Evolutionary conservation across 1,140 invertebrate species (phyloP).

Genomic region (Lethocerus indicus): DNA sequence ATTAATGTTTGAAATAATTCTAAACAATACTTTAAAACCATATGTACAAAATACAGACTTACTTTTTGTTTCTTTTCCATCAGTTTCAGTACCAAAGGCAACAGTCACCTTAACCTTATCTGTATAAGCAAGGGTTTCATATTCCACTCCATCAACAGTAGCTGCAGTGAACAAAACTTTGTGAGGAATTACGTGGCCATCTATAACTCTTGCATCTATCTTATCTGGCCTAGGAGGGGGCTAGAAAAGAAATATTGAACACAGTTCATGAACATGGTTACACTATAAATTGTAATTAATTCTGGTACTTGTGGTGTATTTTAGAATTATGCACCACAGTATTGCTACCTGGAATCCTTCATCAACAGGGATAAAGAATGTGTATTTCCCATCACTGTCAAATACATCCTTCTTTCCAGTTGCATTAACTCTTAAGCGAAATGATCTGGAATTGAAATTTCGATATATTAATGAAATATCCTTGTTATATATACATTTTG

Average conservation of each 20-base stretch:
- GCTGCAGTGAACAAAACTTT: conserved; percentile 72
- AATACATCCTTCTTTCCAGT: conserved; percentile 56
- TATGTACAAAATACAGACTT: conserved; percentile 23
- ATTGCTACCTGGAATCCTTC: conserved; percentile 61
- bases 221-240: conserved; percentile 43
- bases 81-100: conserved; percentile 44
- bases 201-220: conserved; percentile 67
- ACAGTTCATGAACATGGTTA: too few relatives aligned
- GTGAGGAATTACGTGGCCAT: conserved; percentile 78
- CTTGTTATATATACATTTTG: neutral
- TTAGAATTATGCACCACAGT: neutral
- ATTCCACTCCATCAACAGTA: conserved; percentile 46
- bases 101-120: conserved; percentile 69
- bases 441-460: conserved; percentile 33
- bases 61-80: conserved; percentile 37
- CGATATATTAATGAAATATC: neutral
- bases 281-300: too few relatives aligned
- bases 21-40: too few relatives aligned
- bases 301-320: too few relatives aligned
- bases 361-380: conserved; percentile 81
- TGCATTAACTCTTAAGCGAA: conserved; percentile 50
- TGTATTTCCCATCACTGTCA: conserved; percentile 54
- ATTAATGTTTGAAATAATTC: too few relatives aligned
- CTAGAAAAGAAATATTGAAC: conserved; percentile 24
- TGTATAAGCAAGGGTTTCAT: conserved; percentile 58